Base-by-base conservation (phyloP, 1,140 invertebrate species). In the Heliconius hewitsoni region DNA sequence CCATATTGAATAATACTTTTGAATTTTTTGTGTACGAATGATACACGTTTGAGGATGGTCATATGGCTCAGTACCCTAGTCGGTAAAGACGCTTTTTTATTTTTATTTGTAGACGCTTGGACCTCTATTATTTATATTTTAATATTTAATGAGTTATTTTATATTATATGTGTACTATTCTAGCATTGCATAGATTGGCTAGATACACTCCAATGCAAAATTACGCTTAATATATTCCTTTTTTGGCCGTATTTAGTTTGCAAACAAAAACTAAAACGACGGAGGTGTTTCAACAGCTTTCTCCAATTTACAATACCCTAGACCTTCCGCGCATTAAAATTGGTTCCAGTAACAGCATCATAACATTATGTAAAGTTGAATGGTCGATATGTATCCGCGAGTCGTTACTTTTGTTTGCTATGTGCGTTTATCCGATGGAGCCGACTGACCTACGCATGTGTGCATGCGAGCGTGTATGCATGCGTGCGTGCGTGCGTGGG, bases 241-340 rank as follows among this genome's bases (percentile, higher is more conserved):
- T 86, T 91, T 90, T 89, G 83, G 88, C 86, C 81, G 81, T 83
- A 87, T 84, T 89, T 92, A 89, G 88, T 89, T 89, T 87, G 88
- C 87, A 87, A 88, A 82, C 84, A 82, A 78, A 82, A 84, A 85
- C 82, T 89, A 82, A 84, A 81, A 83, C 84, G 77, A 78, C 79
- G 34, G 78, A 83, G 82, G 80, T 83, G 83, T 87, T 85, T 85
- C 83, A 83, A n/a, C 73, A 85, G 87, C 89, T 91, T 91, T 79
- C 82, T 87, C 87, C 86, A 89, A 89, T 88, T 85, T 89, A 86
- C 83, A 85, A 84, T 82, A 84, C 85, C 87, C 87, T 91, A 92
- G 92, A 94, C 92, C 91, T 94, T 94, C 92, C 92, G 92, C 91
- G 91, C 89, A 93, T 89, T 75, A 78, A 66, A 86, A 87, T 89